Conservation (phyloP, 2,888 invertebrate genomes). For the Biston stratarius region DNA sequence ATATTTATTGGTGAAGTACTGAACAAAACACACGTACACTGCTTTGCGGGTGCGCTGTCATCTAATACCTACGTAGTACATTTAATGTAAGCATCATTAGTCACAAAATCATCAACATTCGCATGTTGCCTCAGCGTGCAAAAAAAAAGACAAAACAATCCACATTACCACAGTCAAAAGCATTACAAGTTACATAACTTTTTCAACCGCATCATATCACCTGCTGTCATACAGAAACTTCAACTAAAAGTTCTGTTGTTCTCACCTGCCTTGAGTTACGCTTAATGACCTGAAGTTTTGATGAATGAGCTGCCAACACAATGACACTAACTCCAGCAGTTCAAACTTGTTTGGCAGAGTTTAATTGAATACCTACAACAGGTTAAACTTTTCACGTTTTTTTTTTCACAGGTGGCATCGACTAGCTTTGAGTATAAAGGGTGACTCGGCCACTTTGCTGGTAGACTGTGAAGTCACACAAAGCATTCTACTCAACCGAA, state of each 20-base stretch:
- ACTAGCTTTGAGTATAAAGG: slow-evolving; percentile 93
- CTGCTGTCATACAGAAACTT: slow-evolving; percentile 16
- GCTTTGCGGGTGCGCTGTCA: too few relatives aligned
- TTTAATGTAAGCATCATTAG: too few relatives aligned
- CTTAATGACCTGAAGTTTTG: slow-evolving; percentile 38
- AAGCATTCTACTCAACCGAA: slow-evolving; percentile 87
- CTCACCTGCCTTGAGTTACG: slow-evolving; percentile 35
- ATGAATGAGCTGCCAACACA: slow-evolving; percentile 42
- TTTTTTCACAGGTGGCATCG: slow-evolving; percentile 92
- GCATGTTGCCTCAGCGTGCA: too few relatives aligned
- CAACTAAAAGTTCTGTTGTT: slow-evolving; percentile 23
- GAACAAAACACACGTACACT: too few relatives aligned
- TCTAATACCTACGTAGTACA: too few relatives aligned
- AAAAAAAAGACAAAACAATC: neutral
- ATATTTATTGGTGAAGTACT: too few relatives aligned
- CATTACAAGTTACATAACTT: neutral
- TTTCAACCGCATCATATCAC: slow-evolving; percentile 12
- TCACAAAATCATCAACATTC: too few relatives aligned
- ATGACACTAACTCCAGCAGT: slow-evolving; percentile 31
- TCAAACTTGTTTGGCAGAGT: slow-evolving; percentile 28
- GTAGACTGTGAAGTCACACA: slow-evolving; percentile 90
- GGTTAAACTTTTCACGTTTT: slow-evolving; percentile 20
- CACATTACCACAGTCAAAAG: neutral
- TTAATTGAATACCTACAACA: slow-evolving; percentile 29
- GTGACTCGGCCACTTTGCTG: slow-evolving; percentile 91